Evolutionary conservation across 2,113 vertebrate genomes (phyloP).

Genomic region (Tor tambroides): DNA sequence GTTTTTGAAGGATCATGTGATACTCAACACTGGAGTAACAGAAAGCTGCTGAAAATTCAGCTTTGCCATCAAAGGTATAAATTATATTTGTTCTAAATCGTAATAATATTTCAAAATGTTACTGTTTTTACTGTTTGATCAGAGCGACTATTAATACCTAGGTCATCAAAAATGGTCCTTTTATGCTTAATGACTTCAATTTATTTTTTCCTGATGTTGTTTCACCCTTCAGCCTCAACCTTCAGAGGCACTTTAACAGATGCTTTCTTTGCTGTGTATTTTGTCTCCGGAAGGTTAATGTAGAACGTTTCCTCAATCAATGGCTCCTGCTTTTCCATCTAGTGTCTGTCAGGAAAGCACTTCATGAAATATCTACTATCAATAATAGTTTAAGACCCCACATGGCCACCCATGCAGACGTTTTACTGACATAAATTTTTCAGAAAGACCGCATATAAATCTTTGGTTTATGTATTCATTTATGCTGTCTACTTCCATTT

Average conservation of each 20-base stretch:
- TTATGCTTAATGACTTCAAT: not conserved
- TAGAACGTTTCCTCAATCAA: not conserved
- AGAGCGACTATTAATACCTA: not conserved
- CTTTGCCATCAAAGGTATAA: too few relatives aligned
- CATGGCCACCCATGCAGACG: conserved; percentile 8
- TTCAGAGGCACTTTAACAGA: conserved; percentile 6
- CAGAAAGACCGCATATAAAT: conserved; percentile 41
- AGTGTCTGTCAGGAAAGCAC: conserved; percentile 17
- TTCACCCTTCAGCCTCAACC: not conserved
- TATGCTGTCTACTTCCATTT: not conserved
- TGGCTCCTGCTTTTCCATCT: conserved; percentile 21
- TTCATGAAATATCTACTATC: conserved; percentile 37
- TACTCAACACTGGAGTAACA: too few relatives aligned
- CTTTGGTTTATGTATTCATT: conserved; percentile 22
- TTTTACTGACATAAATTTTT: conserved; percentile 60
- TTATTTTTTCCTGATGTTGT: not conserved
- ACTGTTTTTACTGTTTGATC: not conserved
- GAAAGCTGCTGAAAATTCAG: too few relatives aligned
- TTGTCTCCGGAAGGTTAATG: conserved; percentile 1
- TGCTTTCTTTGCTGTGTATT: conserved; percentile 15
- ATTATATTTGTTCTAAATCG: not conserved
- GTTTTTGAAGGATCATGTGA: too few relatives aligned
- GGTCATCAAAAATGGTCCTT: not conserved
- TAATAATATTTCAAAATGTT: not conserved
- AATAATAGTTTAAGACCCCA: conserved; percentile 17